Conservation (phyloP, 2,113 vertebrate species). For the Himantopus leucocephalus region DNA sequence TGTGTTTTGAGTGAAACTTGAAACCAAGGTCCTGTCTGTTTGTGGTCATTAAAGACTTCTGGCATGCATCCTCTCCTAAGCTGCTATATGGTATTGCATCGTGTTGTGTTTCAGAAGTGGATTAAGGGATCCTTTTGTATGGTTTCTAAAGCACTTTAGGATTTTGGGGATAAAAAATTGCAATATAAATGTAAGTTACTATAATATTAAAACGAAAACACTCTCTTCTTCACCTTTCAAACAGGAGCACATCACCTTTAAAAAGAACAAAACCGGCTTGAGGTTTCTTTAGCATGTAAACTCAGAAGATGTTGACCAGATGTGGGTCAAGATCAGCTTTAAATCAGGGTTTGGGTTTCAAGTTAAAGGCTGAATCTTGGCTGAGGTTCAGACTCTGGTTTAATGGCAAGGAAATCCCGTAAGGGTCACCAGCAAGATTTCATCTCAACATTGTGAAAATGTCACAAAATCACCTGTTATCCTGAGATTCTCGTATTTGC, state of each 20-base stretch:
- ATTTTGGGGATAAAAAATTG: not conserved
- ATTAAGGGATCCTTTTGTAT: not conserved
- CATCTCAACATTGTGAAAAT: not conserved
- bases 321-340: not conserved
- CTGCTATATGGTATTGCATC: not conserved
- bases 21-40: not conserved
- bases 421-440: not conserved
- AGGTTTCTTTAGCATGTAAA: not conserved
- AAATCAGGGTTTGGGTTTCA: not conserved
- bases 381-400: not conserved
- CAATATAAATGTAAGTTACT: not conserved
- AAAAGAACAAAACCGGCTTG: not conserved
- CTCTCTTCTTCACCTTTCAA: not conserved
- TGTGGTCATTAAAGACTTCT: not conserved
- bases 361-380: not conserved
- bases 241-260: not conserved
- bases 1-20: not conserved
- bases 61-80: not conserved
- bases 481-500: not conserved
- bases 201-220: not conserved
- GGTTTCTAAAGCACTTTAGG: not conserved
- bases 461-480: not conserved
- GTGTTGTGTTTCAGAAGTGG: not conserved
- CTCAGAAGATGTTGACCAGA: not conserved
- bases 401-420: not conserved